These are phyloP conservation scores for Cichlasoma orientale DNA, from an alignment of 2,797 vertebrate species.

Conservation along the genomic window DNA sequence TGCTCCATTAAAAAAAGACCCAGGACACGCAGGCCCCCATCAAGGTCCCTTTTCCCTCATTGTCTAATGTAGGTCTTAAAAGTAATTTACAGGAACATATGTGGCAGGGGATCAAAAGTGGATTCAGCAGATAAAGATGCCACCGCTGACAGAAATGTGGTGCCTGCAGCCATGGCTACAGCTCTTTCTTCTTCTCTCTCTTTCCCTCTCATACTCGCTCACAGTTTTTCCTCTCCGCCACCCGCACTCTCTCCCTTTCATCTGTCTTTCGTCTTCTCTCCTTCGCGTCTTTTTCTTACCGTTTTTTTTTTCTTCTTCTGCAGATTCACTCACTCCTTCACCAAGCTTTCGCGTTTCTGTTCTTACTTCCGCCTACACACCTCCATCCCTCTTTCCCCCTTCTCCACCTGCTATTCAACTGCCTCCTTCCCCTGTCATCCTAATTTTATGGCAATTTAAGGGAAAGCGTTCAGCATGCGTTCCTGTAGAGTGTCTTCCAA, in stretches of 20 bases:
- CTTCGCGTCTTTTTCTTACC: not conserved
- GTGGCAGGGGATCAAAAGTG: constrained; percentile 77
- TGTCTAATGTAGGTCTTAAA: constrained; percentile 66
- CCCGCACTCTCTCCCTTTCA: constrained; percentile 4
- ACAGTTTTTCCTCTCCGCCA: constrained; percentile 25
- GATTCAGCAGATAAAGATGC: constrained; percentile 79
- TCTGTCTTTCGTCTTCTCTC: constrained; percentile 5
- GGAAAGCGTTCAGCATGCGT: constrained; percentile 20
- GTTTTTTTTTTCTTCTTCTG: constrained; percentile 15
- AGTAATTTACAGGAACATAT: constrained; percentile 77
- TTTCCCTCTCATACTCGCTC: constrained; percentile 2
- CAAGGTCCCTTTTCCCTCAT: constrained; percentile 38
- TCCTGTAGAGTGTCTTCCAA: constrained; percentile 11
- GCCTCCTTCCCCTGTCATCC: constrained; percentile 21
- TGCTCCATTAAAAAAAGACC: constrained; percentile 58
- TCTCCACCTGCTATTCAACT: constrained; percentile 25
- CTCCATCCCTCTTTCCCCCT: constrained; percentile 35
- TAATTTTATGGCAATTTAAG: constrained; percentile 51
- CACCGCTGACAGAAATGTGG: constrained; percentile 71
- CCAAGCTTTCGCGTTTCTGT: constrained; percentile 18
- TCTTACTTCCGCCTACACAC: constrained; percentile 28
- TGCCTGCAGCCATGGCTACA: constrained; percentile 55
- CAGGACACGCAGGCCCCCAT: constrained; percentile 33
- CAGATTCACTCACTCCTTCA: constrained; percentile 4
- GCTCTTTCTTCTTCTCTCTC: constrained; percentile 38